These are phyloP conservation scores for Hybognathus amarus DNA, from an alignment of 2,797 vertebrate genomes.

Conservation along the genomic window DNA sequence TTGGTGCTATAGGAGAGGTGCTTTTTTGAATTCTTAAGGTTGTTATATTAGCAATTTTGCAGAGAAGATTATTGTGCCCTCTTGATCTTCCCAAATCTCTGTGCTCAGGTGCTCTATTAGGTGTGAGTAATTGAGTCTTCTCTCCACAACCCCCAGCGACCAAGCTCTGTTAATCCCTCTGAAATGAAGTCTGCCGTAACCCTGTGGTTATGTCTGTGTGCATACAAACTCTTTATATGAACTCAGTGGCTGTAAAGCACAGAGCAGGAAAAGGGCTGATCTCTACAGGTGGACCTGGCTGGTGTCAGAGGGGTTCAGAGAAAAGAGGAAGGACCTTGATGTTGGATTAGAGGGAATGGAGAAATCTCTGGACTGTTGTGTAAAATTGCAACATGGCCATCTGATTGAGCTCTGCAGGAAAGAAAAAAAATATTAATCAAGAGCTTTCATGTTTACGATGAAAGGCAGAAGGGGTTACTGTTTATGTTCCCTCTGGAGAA, in stretches of 20 bases:
- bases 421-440: constrained; percentile 49
- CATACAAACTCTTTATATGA: background rate
- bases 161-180: constrained; percentile 70
- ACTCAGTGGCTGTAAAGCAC: constrained; percentile 9
- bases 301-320: constrained; percentile 41
- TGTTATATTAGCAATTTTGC: constrained; percentile 2
- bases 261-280: constrained; percentile 48
- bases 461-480: constrained; percentile 16
- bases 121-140: constrained; percentile 75
- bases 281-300: constrained; percentile 51
- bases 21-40: background rate
- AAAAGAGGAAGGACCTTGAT: constrained; percentile 52
- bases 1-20: background rate
- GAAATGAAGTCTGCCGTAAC: constrained; percentile 66
- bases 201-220: background rate
- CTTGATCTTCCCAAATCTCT: constrained; percentile 37
- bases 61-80: constrained; percentile 9
- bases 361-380: constrained; percentile 14
- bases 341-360: constrained; percentile 45
- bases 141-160: constrained; percentile 66
- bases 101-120: constrained; percentile 75
- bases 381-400: constrained; percentile 36
- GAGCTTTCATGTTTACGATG: constrained; percentile 41
- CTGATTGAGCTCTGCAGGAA: constrained; percentile 25
- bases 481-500: constrained; percentile 10